Percentiles rank a stretch among this genome's conserved stretches.
Conservation (phyloP, 2,797 vertebrate species). For the Macrochelys suwanniensis region DNA sequence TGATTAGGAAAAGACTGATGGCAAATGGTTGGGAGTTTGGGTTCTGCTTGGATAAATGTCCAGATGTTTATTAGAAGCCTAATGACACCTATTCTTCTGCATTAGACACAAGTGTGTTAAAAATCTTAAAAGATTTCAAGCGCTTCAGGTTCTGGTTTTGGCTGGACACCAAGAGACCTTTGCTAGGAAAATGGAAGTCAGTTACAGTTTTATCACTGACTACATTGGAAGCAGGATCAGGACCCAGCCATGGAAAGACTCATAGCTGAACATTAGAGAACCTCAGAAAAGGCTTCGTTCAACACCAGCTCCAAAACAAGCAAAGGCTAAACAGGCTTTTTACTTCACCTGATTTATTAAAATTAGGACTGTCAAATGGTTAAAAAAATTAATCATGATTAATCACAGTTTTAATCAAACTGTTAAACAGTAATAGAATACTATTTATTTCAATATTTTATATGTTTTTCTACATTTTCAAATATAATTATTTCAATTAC, state of each 20-base stretch:
- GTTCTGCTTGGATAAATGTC: not conserved
- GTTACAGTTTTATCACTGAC: not conserved
- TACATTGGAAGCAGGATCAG: not conserved
- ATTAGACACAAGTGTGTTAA: not conserved
- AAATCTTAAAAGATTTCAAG: not conserved
- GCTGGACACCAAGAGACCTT: accelerated
- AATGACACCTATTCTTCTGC: not conserved
- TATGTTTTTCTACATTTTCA: no score
- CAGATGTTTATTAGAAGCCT: not conserved
- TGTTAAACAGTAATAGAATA: no score
- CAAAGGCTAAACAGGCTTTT: not conserved
- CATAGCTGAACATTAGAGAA: not conserved
- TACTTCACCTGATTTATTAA: not conserved
- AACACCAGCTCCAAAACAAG: not conserved
- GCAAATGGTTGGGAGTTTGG: not conserved
- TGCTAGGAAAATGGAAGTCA: not conserved
- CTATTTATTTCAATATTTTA: no score
- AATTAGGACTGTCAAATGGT: no score
- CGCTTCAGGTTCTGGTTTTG: not conserved
- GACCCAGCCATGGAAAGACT: accelerated
- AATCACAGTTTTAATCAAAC: no score
- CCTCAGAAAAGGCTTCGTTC: not conserved
- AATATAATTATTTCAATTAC: no score
- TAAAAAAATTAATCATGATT: no score
- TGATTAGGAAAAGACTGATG: no score